phyloP scores from a whole-genome alignment of 2,113 vertebrate genomes.

The Erythrolamprus reginae region DNA sequence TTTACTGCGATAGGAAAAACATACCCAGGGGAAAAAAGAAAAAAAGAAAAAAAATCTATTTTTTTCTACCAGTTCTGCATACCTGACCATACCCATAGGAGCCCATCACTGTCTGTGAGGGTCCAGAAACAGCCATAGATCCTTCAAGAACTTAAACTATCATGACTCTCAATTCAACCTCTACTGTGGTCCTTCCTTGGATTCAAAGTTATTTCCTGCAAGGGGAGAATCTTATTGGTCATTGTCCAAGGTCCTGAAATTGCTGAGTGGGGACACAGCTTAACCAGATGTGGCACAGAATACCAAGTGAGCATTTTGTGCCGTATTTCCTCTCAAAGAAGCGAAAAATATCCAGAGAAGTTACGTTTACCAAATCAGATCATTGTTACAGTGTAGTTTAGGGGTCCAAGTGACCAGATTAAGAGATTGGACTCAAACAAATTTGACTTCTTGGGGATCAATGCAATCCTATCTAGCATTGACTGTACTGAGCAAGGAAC shows the following conservation, averaged over 20 bases:
- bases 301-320: neutral
- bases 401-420: neutral
- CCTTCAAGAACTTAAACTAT: neutral
- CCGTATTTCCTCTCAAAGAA: neutral
- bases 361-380: neutral
- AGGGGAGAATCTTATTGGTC: neutral
- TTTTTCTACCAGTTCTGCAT: too few relatives aligned
- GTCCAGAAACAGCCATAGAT: neutral
- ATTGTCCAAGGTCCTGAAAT: neutral
- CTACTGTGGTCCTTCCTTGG: neutral
- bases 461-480: neutral
- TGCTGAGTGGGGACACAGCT: neutral
- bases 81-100: too few relatives aligned
- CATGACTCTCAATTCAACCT: neutral
- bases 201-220: neutral
- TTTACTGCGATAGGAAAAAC: too few relatives aligned
- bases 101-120: too few relatives aligned
- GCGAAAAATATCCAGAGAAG: neutral
- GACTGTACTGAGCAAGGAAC: neutral
- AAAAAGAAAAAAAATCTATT: too few relatives aligned
- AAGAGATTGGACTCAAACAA: neutral
- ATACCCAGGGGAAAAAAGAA: too few relatives aligned
- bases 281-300: neutral
- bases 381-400: neutral
- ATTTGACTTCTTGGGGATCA: too few relatives aligned